A percentile compares a stretch with the other conserved stretches of the same genome.
Conservation (phyloP, 2,797 vertebrate genomes). For the Enoplosus armatus region DNA sequence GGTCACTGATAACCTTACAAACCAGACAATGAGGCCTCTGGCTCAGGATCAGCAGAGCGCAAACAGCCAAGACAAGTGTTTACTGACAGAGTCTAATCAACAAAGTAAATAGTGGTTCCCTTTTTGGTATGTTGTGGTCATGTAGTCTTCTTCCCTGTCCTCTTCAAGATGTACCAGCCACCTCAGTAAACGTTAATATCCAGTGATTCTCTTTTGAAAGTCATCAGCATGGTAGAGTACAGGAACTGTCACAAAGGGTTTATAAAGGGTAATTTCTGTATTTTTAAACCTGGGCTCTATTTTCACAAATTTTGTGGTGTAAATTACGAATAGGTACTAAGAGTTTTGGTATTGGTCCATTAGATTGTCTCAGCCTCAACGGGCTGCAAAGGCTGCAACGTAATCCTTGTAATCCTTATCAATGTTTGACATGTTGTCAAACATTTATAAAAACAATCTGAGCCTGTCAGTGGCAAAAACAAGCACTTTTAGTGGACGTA, state of each 20-base stretch:
- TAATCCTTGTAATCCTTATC: no score
- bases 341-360: no score
- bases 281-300: no score
- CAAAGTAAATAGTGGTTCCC: constrained; percentile 31
- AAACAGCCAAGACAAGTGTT: constrained; percentile 29
- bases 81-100: constrained; percentile 14
- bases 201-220: constrained; percentile 19
- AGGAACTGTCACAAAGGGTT: constrained; percentile 21
- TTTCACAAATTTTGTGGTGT: no score
- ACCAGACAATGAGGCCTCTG: constrained; percentile 22
- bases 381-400: no score
- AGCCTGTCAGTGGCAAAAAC: no score
- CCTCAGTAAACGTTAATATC: constrained; percentile 40
- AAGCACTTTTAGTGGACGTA: no score
- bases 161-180: constrained; percentile 73
- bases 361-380: no score
- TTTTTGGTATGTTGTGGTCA: constrained; percentile 44
- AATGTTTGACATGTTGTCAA: no score
- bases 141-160: neutral
- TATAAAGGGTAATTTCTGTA: no score
- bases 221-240: neutral
- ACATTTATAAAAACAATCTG: no score
- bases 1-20: constrained; percentile 8
- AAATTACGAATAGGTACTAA: no score
- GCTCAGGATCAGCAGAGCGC: constrained; percentile 20